Conservation (phyloP, 2,113 vertebrate species). For the Prochilodus magdalenae region DNA sequence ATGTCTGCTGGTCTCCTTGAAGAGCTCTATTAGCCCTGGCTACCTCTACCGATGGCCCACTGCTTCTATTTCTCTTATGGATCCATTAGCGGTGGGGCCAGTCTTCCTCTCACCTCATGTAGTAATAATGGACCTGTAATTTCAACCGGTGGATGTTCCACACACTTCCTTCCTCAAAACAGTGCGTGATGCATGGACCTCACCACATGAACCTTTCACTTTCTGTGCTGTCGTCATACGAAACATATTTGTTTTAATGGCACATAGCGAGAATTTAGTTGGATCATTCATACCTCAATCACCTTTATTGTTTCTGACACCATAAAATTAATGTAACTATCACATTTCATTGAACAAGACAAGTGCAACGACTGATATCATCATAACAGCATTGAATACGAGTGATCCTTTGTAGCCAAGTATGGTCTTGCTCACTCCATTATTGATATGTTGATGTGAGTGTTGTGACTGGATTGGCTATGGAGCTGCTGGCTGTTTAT, state of each 20-base stretch:
- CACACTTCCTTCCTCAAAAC: not conserved
- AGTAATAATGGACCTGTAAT: slow-evolving; percentile 70
- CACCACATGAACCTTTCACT: not conserved
- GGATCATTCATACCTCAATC: not conserved
- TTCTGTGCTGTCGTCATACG: not conserved
- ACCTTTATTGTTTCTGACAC: not conserved
- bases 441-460: slow-evolving; percentile 19
- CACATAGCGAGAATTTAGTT: not conserved
- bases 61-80: slow-evolving; percentile 70
- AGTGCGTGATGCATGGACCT: not conserved
- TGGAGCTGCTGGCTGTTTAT: slow-evolving; percentile 33
- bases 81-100: slow-evolving; percentile 68
- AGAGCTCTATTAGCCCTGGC: slow-evolving; percentile 72
- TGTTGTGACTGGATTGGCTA: slow-evolving; percentile 33
- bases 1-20: slow-evolving; percentile 68
- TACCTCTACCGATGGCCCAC: slow-evolving; percentile 71
- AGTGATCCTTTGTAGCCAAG: not conserved
- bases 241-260: not conserved
- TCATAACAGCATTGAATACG: not conserved
- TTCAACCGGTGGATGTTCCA: slow-evolving; percentile 52
- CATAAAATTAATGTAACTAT: not conserved
- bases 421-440: not conserved
- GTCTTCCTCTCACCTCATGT: slow-evolving; percentile 62
- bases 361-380: not conserved
- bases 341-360: not conserved